Evolutionary conservation across 2,113 vertebrate species (phyloP).

Genomic region (Indicator indicator): DNA sequence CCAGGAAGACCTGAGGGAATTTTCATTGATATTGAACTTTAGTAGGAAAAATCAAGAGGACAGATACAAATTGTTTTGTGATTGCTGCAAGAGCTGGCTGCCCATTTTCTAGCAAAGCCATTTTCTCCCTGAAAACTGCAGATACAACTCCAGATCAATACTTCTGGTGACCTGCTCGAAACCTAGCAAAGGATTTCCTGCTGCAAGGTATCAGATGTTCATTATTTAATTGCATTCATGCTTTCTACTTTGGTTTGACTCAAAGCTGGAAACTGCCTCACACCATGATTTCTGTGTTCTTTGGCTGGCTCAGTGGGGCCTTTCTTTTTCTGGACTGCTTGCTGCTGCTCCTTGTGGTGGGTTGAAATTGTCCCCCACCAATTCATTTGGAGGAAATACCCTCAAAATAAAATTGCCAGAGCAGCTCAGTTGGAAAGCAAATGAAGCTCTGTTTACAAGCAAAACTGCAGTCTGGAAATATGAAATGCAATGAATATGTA

Average conservation of each 20-base stretch:
- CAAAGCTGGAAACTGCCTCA: not conserved
- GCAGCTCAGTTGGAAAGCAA: too few relatives aligned
- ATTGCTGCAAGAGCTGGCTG: not conserved
- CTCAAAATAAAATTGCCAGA: too few relatives aligned
- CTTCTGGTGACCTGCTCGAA: not conserved
- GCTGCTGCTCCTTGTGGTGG: not conserved
- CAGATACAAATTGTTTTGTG: not conserved
- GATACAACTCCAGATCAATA: not conserved
- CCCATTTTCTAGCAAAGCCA: constrained; percentile 8
- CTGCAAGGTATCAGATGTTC: not conserved
- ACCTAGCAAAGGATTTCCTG: not conserved
- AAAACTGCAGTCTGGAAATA: too few relatives aligned
- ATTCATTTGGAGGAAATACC: too few relatives aligned
- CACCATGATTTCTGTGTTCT: not conserved
- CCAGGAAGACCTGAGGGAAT: not conserved
- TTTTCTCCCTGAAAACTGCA: constrained; percentile 2
- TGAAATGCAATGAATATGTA: too few relatives aligned
- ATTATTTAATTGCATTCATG: not conserved
- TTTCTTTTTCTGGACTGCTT: not conserved
- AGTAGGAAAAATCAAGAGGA: not conserved
- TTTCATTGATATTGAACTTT: not conserved
- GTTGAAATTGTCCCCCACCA: too few relatives aligned
- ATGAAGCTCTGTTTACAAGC: too few relatives aligned
- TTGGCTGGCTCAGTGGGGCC: not conserved
- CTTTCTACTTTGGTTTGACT: not conserved